Base-by-base conservation (phyloP, 2,113 vertebrate genomes). In the Myrmecobius fasciatus region DNA sequence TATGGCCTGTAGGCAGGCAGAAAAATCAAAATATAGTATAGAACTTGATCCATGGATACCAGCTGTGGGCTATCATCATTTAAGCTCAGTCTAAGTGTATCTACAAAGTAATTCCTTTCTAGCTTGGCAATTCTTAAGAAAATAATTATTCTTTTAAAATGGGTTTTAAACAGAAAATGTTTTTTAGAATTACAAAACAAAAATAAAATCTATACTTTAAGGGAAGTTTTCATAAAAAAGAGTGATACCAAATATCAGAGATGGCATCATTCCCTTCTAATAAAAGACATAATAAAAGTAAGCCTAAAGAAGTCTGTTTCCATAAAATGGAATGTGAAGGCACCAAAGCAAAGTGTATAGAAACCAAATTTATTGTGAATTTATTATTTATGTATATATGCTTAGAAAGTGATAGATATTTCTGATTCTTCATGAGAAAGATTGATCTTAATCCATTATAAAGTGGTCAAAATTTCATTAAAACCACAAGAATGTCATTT, bases 101-200 rank as follows among this genome's bases (percentile, higher is more conserved):
- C 92, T 92, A 90, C 36, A 94, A 93, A 90, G 7, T 46, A 91
- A 96, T 1, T n/a, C 4, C 91, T 94, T 89, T 91, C 52, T 96
- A 93, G n/a, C 51, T 93, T 94, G 93, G 6, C 56, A 91, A 95
- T 8, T 93, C 36, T 20, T 47, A 22, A 92, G 26, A 36, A 20
- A 96, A 96, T 91, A 89, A 26, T 0, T 94, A 3, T n/a, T n/a
- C 14, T 92, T 97, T 89, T 0, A 91, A 93, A 93, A 91, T n/a
- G 31, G 17, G 12, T 75, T 75, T n/a, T 20, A n/a, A n/a, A n/a
- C 60, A 75, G 36, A 75, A n/a, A 20, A n/a, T 22, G 3, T 12
- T 75, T 75, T 75, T 75, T 14, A 75, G 20, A 75, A 17, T 75
- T 4, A 75, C 36, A 75, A n/a, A n/a, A 36, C 60, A 67, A 75